Evolutionary conservation across 1,140 invertebrate genomes (phyloP), one percentile per base, ranked within the genome.

Genomic region (Oncopeltus fasciatus): DNA sequence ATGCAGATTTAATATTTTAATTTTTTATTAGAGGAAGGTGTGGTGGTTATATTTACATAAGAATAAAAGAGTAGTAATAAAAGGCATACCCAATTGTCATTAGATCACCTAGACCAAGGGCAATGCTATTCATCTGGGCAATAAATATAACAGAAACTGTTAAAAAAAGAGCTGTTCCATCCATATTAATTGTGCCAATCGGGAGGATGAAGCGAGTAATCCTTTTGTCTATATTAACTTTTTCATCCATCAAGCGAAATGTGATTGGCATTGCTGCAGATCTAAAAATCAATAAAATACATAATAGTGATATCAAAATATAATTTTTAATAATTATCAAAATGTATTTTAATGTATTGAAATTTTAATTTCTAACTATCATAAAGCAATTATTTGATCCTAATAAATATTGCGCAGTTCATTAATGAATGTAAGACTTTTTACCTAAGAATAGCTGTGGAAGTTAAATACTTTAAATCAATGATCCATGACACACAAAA

Each of bases 191-290:
- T 65, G 92, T 93, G 21, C 90, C 90, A 65, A 95, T 90, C 0
- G 92, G 92, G 5, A 95, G 76, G 16, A 94, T 87, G 74, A 94
- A 95, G 60, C 90, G 80, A 0, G 92, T 92, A 53, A 98, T 90
- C 57, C 92, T 80, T 29, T 85, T 81, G 76, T 98, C 92, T 61
- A 96, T 83, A 66, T 84, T 82, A 57, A 93, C 78, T 65, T 92
- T 92, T 67, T 94, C 89, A 73, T 95, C 93, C 83, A 98, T 86
- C 72, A 90, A 89, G 53, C 85, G 83, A 74, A 97, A 95, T 49
- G 93, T 95, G 51, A 97, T 83, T 46, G 95, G 95, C 51, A 98
- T 78, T 49, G 95, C 93, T 46, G 93, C 94, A 68, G 94, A 88
- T 73, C 92, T 95, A 75, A 65, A 75, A 53, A 26, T 24, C 2